These are phyloP conservation scores for Danionella cerebrum DNA, from an alignment of 2,113 vertebrate species.

Conservation along the genomic window DNA sequence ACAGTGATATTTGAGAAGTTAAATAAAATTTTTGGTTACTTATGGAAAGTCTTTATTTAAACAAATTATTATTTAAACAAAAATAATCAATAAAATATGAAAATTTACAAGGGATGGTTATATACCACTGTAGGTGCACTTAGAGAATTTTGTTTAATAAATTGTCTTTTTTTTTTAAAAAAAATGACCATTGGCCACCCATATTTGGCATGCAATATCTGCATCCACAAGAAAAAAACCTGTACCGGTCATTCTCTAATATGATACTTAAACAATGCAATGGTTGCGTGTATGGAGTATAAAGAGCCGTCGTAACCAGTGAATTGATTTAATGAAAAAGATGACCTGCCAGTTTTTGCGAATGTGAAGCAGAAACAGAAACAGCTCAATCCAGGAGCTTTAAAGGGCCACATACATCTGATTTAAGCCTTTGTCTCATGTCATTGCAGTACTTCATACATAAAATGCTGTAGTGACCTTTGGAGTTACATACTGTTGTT, in stretches of 20 bases:
- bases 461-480: constrained; percentile 1
- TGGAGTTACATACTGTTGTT: background rate
- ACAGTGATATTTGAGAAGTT: too few relatives aligned
- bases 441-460: constrained; percentile 10
- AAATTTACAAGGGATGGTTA: too few relatives aligned
- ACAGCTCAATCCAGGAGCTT: background rate
- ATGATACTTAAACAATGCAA: background rate
- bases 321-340: background rate
- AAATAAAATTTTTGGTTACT: too few relatives aligned
- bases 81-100: too few relatives aligned
- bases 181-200: too few relatives aligned
- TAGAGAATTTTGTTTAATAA: too few relatives aligned
- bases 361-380: background rate
- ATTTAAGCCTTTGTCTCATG: constrained; percentile 13
- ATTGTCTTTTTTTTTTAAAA: too few relatives aligned
- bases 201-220: too few relatives aligned
- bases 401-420: background rate
- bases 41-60: too few relatives aligned
- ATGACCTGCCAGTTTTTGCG: background rate
- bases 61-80: too few relatives aligned
- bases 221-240: too few relatives aligned
- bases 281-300: background rate
- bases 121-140: too few relatives aligned
- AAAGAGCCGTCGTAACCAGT: background rate
- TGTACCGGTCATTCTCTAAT: background rate